A percentile compares a stretch with the other conserved stretches of the same genome.
phyloP scores from a whole-genome alignment of 2,888 invertebrate genomes.

The Meteorus cinctellus region DNA sequence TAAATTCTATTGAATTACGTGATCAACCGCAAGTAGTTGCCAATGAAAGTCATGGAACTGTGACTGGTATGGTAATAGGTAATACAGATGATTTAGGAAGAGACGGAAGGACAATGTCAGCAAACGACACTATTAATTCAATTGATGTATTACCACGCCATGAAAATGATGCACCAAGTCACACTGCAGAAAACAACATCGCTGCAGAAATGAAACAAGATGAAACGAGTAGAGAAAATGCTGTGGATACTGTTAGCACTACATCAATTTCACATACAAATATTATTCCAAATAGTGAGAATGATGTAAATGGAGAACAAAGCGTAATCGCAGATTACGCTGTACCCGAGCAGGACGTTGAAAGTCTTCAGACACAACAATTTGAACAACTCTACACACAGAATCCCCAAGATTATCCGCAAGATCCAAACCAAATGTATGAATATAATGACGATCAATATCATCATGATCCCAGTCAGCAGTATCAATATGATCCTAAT shows the following conservation, averaged over 20 bases:
- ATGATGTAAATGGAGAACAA: conserved; percentile 18
- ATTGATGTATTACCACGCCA: background rate
- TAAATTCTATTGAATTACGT: background rate
- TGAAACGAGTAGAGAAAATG: background rate
- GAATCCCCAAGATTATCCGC: conserved; percentile 45
- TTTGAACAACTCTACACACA: conserved; percentile 35
- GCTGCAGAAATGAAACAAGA: conserved; percentile 24
- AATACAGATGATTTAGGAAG: conserved; percentile 46
- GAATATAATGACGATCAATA: conserved; percentile 43
- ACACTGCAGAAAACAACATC: background rate
- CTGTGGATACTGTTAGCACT: background rate
- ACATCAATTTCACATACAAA: conserved; percentile 6
- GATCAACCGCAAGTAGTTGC: conserved; percentile 47
- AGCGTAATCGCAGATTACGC: conserved; percentile 19
- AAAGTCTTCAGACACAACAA: conserved; percentile 16
- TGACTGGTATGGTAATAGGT: conserved; percentile 50
- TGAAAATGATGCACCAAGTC: background rate
- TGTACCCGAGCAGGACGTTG: conserved; percentile 21
- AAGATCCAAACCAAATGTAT: conserved; percentile 25
- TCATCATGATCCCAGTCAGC: conserved; percentile 35
- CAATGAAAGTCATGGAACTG: conserved; percentile 33
- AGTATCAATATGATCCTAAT: conserved; percentile 26
- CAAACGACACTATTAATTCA: conserved; percentile 30
- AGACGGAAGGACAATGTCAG: conserved; percentile 45
- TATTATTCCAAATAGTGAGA: background rate